Evolutionary conservation across 2,113 vertebrate species (phyloP).

Genomic region (Solea solea): DNA sequence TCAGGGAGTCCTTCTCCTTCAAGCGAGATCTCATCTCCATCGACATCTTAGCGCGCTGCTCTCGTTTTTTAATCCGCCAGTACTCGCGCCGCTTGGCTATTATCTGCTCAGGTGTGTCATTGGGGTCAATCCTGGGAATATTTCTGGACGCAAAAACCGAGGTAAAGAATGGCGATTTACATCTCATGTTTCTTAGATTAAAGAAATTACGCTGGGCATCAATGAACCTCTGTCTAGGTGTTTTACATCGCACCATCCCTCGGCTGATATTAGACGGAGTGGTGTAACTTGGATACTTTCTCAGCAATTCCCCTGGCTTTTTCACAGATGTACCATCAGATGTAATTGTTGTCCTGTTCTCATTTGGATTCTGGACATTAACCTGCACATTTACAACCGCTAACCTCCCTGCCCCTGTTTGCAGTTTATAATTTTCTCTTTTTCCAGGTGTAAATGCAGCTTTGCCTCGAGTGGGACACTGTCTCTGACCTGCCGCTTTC

Average conservation of each 20-base stretch:
- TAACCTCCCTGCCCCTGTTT: constrained; percentile 10
- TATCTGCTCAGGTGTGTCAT: constrained; percentile 73
- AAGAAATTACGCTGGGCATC: constrained; percentile 65
- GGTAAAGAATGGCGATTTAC: constrained; percentile 38
- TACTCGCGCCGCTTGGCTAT: constrained; percentile 79
- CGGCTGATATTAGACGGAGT: constrained; percentile 38
- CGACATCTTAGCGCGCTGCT: constrained; percentile 81
- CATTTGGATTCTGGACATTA: constrained; percentile 30
- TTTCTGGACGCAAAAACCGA: constrained; percentile 34
- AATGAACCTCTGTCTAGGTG: constrained; percentile 58
- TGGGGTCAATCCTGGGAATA: constrained; percentile 48
- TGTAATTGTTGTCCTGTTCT: not conserved
- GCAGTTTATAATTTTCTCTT: constrained; percentile 40
- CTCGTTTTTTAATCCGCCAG: constrained; percentile 82
- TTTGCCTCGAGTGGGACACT: constrained; percentile 18
- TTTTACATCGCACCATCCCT: constrained; percentile 54
- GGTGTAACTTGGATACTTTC: constrained; percentile 25
- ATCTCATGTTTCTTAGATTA: constrained; percentile 58
- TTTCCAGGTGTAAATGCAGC: constrained; percentile 24
- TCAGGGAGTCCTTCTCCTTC: constrained; percentile 77
- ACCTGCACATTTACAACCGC: constrained; percentile 16
- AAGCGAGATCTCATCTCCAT: constrained; percentile 69
- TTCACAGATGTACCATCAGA: constrained; percentile 2
- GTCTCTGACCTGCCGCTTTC: constrained; percentile 37
- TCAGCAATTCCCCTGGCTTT: constrained; percentile 31